Evolutionary conservation across 37 sponge, comb jelly and placozoan genomes (phyloP).

Genomic region (Chondrosia reniformis): DNA sequence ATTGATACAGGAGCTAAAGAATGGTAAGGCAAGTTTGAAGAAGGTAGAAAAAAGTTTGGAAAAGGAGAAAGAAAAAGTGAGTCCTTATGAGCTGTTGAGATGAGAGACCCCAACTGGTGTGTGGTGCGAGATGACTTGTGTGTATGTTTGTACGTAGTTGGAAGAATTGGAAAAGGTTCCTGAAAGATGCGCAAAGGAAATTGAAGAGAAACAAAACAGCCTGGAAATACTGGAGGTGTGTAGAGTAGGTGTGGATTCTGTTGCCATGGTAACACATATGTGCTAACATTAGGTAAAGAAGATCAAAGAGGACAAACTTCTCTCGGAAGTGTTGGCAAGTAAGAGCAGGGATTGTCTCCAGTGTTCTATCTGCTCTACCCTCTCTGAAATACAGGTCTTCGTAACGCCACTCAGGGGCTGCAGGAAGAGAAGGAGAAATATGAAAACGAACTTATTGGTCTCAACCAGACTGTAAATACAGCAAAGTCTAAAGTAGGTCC

Average conservation of each 20-base stretch:
- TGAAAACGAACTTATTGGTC: conserved; percentile 55
- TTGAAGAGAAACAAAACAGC: conserved; percentile 53
- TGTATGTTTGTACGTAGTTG: conserved; percentile 1
- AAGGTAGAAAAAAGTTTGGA: conserved; percentile 67
- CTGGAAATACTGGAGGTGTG: conserved; percentile 53
- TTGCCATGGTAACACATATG: not conserved
- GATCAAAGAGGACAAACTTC: conserved; percentile 50
- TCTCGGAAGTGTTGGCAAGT: conserved; percentile 69
- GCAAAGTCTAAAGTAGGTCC: conserved; percentile 65
- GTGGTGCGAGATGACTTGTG: not conserved
- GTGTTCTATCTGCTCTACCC: not conserved
- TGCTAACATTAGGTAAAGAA: conserved; percentile 44
- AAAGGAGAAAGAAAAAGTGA: conserved; percentile 78
- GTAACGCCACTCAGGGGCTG: conserved; percentile 66
- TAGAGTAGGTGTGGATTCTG: not conserved
- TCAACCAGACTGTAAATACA: conserved; percentile 59
- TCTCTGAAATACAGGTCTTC: conserved; percentile 46
- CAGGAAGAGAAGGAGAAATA: conserved; percentile 88
- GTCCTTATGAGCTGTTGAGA: too few species aligned
- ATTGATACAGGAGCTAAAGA: conserved; percentile 74
- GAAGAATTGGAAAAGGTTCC: conserved; percentile 73
- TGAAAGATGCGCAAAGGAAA: conserved; percentile 59
- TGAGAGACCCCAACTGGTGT: not conserved
- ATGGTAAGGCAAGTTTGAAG: conserved; percentile 61
- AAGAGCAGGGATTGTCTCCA: not conserved